Evolutionary conservation across 2,797 vertebrate genomes (phyloP), one percentile per base, ranked within the genome.

Genomic region (Cichlasoma orientale): DNA sequence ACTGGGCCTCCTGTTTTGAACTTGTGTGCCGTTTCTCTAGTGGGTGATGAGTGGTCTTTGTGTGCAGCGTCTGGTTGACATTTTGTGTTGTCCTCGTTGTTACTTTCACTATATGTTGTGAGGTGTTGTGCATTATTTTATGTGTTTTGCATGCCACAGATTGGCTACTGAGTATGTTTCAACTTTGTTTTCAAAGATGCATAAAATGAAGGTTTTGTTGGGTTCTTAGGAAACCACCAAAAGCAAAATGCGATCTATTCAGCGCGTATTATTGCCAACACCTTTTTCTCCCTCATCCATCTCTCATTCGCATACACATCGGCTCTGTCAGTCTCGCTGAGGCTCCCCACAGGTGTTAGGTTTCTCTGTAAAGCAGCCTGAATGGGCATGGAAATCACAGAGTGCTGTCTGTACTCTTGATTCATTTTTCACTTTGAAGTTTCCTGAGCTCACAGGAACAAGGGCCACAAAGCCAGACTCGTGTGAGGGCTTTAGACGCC

Each of bases 341-440:
- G 83, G 80, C 90, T 91, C 92, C 88, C 79, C 82, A 86, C 92
- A 92, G 90, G 95, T 94, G 90, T 95, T 90, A 36, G 87, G 93
- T 95, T 94, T 90, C 94, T 85, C 84, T 85, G 88, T 90, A 91
- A 93, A 93, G 90, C 88, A 87, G 89, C 82, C 90, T 84, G 87
- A 93, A 91, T 90, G 89, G 87, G 83, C 85, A 73, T 79, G 90
- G 92, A 91, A 93, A 93, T 93, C 89, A 90, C 88, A 93, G 89
- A 93, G 86, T 84, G 82, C 90, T 86, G 91, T 87, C 92, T 91
- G 91, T 91, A 87, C 86, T 89, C 92, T 90, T 90, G 90, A 91
- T 89, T 93, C 90, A 82, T 47, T 7, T 90, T 90, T 90, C 85
- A 83, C 94, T 95, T 94, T 95, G 94, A 94, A 93, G 93, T 94